Evolutionary conservation across 1,140 invertebrate species (phyloP).

Genomic region (Leptoteleia sp.): DNA sequence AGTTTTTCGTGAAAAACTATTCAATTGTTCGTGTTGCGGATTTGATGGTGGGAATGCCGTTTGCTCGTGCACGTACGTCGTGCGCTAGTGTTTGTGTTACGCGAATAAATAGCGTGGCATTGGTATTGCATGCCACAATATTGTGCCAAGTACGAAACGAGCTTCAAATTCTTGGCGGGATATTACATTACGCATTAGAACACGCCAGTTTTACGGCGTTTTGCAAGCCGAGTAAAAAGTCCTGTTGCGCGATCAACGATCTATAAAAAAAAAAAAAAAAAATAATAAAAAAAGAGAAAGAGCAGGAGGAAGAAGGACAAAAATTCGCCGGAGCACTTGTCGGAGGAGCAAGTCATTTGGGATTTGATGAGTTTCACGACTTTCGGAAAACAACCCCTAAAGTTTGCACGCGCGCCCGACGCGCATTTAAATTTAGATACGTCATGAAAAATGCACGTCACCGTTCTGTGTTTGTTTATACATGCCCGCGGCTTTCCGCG

Average conservation of each 20-base stretch:
- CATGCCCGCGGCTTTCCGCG: neutral
- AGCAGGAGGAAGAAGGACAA: slow-evolving; percentile 2
- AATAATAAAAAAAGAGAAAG: too few relatives aligned
- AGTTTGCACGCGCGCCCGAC: slow-evolving; percentile 10
- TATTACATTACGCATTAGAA: slow-evolving; percentile 54
- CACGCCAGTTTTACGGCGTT: slow-evolving; percentile 20
- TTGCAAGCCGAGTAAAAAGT: slow-evolving; percentile 24
- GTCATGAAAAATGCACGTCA: slow-evolving; percentile 17
- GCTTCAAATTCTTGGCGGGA: slow-evolving; percentile 48
- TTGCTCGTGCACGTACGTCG: slow-evolving; percentile 22
- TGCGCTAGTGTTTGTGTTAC: slow-evolving; percentile 28
- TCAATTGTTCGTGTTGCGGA: slow-evolving; percentile 51
- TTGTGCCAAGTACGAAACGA: slow-evolving; percentile 47
- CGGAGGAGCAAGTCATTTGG: slow-evolving; percentile 27
- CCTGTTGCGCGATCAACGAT: slow-evolving; percentile 31
- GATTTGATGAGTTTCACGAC: slow-evolving; percentile 29
- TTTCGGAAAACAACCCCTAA: slow-evolving; percentile 18
- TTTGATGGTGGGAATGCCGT: slow-evolving; percentile 44
- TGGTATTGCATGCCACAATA: slow-evolving; percentile 44
- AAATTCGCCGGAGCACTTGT: slow-evolving; percentile 13
- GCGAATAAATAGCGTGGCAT: slow-evolving; percentile 43
- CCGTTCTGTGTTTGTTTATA: slow-evolving; percentile 18
- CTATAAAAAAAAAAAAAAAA: slow-evolving; percentile 28
- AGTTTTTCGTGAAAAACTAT: slow-evolving; percentile 55
- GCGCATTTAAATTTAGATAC: slow-evolving; percentile 30